Conservation (phyloP, 2,797 vertebrate species). For the Hippopotamyrus pictus region DNA sequence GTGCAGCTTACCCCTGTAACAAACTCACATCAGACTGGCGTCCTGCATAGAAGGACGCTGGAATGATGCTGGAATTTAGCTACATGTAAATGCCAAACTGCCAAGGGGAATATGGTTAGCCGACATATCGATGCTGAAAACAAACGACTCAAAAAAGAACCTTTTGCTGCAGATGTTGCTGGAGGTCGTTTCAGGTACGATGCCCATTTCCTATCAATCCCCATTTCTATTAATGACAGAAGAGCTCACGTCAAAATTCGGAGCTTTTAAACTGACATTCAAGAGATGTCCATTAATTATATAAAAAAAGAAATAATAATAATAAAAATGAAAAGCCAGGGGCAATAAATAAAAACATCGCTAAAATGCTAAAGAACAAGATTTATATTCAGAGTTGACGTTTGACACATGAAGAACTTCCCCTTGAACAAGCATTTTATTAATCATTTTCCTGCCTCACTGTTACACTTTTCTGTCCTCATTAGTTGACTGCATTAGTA, state of each 20-base stretch:
- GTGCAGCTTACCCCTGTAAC: neutral
- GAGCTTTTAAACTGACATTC: neutral
- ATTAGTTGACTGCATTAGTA: neutral
- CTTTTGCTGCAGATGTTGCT: neutral
- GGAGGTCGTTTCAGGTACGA: neutral
- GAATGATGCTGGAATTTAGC: neutral
- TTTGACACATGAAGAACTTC: neutral
- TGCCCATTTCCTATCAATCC: neutral
- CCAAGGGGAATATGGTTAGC: neutral
- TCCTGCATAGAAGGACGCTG: neutral
- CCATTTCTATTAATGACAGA: neutral
- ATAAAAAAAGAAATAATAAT: neutral
- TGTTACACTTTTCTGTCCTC: slow-evolving; percentile 13
- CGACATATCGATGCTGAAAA: neutral
- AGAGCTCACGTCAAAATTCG: neutral
- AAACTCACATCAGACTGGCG: neutral
- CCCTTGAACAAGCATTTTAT: slow-evolving; percentile 7
- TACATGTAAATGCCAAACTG: neutral
- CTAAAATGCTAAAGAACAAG: neutral
- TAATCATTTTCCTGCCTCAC: neutral
- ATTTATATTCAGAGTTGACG: neutral
- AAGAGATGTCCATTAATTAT: neutral
- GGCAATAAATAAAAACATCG: neutral
- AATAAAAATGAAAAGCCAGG: neutral
- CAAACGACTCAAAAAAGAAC: neutral